phyloP scores from a whole-genome alignment of 2,113 vertebrate genomes.

The Choloepus hoffmanni region DNA sequence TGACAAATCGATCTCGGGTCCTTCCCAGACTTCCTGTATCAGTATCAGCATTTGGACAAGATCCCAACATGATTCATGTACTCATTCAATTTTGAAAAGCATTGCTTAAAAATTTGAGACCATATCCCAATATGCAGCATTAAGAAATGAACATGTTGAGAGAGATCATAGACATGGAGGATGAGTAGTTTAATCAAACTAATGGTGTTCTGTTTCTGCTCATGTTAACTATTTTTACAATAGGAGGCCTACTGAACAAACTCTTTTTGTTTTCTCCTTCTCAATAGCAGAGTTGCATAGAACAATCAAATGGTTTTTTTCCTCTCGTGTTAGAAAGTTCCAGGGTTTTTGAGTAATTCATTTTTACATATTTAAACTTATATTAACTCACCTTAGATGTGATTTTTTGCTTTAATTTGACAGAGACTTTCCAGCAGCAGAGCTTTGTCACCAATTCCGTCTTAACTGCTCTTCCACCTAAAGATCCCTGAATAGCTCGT shows the following conservation, averaged over 20 bases:
- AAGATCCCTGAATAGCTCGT: background rate
- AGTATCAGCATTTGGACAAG: background rate
- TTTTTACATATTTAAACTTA: conserved; percentile 3
- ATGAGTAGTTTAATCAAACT: background rate
- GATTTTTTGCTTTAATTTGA: background rate
- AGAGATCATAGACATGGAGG: background rate
- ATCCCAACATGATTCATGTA: background rate
- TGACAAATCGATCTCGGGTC: background rate
- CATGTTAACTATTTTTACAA: conserved; percentile 8
- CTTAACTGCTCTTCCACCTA: background rate
- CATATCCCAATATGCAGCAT: background rate
- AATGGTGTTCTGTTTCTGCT: background rate
- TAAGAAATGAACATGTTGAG: background rate
- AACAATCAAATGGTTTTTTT: background rate
- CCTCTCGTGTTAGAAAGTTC: background rate
- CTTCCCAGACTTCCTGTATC: background rate
- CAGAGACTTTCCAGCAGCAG: background rate
- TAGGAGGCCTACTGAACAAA: background rate
- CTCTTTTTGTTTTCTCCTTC: background rate
- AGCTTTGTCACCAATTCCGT: background rate
- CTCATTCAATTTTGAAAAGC: background rate
- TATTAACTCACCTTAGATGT: background rate
- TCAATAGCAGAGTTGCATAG: background rate
- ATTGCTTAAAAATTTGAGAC: background rate
- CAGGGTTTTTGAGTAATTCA: background rate